Conservation (phyloP, 2,797 vertebrate species). For the Hafferia zeledoni region DNA sequence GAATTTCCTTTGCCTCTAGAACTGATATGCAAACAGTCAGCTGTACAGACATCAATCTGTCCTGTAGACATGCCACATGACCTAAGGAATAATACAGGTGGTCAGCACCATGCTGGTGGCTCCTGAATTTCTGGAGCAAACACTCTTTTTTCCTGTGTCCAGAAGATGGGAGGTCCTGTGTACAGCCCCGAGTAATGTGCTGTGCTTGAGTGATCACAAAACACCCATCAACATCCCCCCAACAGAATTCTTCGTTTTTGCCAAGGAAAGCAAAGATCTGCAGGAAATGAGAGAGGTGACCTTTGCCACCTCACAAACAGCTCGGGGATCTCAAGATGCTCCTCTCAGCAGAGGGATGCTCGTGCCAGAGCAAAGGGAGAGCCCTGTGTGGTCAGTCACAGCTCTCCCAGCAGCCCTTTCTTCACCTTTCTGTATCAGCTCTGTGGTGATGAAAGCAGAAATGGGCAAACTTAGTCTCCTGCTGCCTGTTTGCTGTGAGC, state of each 20-base stretch:
- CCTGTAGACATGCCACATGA: background rate
- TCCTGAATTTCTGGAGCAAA: slow-evolving; percentile 38
- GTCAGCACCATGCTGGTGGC: slow-evolving; percentile 40
- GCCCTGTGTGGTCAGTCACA: background rate
- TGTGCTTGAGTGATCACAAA: slow-evolving; percentile 49
- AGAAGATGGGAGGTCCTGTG: background rate
- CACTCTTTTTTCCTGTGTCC: background rate
- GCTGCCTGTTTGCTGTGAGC: background rate
- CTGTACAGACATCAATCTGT: slow-evolving; percentile 59
- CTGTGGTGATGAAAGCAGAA: background rate
- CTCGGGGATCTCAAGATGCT: background rate
- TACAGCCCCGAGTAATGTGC: background rate
- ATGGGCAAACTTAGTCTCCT: background rate
- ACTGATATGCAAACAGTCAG: slow-evolving; percentile 52
- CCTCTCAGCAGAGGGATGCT: background rate
- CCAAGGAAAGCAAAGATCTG: slow-evolving; percentile 56
- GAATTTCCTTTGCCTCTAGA: slow-evolving; percentile 64
- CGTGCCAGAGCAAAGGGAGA: background rate
- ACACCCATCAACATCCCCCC: slow-evolving; percentile 34
- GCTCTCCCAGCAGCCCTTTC: background rate
- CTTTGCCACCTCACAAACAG: slow-evolving; percentile 32
- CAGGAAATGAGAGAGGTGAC: background rate
- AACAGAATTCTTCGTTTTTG: background rate
- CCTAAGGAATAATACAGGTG: slow-evolving; percentile 61
- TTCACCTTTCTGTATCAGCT: background rate